A percentile compares a stretch with the other conserved stretches of the same genome.
Conservation (phyloP, 2,888 invertebrate species). For the Sesia apiformis region DNA sequence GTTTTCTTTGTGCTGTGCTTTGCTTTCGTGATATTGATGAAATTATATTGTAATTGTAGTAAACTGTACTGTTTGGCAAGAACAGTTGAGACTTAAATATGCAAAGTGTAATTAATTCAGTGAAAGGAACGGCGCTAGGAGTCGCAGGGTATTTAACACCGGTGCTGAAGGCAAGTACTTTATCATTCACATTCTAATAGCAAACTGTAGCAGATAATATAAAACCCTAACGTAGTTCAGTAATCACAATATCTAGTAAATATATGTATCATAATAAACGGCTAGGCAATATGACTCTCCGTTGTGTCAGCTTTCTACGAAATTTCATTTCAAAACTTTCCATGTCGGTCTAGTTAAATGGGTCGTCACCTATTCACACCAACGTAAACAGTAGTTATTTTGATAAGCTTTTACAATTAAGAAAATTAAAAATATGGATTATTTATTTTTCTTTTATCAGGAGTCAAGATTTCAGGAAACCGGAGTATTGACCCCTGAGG, state of each 20-base stretch:
- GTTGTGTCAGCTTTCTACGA: too few species aligned
- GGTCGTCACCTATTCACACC: too few species aligned
- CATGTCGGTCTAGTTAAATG: too few species aligned
- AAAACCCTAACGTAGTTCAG: too few species aligned
- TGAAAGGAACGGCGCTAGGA: conserved; percentile 95
- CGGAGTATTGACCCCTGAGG: conserved; percentile 98
- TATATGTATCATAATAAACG: too few species aligned
- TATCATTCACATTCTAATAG: background rate
- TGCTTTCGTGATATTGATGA: background rate
- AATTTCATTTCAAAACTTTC: too few species aligned
- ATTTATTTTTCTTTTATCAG: conserved; percentile 53
- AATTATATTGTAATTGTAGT: background rate
- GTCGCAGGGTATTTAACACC: conserved; percentile 98
- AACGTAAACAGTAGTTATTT: too few species aligned
- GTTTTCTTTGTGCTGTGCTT: background rate
- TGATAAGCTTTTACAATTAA: too few species aligned
- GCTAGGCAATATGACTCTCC: too few species aligned
- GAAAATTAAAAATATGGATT: too few species aligned
- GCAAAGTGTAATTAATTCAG: conserved; percentile 96
- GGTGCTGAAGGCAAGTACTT: conserved; percentile 86
- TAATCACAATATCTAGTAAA: too few species aligned
- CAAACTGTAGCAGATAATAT: too few species aligned
- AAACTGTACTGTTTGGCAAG: background rate
- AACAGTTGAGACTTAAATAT: conserved; percentile 60
- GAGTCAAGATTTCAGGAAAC: conserved; percentile 98